Conservation (phyloP, 2,797 vertebrate genomes). For the Phoeniculus purpureus region DNA sequence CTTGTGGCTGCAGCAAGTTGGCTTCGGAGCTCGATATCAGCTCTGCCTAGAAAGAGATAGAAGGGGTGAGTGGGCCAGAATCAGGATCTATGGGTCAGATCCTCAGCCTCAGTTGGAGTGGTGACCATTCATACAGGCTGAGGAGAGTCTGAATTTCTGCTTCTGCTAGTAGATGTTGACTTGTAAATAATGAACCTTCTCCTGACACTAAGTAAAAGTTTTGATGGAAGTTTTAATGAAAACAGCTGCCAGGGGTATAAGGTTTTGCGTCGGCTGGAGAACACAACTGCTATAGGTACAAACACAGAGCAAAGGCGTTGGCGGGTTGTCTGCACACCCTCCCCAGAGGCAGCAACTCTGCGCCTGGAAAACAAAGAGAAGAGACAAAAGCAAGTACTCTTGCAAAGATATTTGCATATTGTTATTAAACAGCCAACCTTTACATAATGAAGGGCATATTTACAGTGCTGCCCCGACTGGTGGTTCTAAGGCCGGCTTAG, state of each 20-base stretch:
- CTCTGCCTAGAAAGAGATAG: background rate
- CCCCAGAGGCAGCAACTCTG: background rate
- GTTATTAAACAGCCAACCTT: slow-evolving; percentile 60
- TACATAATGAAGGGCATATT: slow-evolving; percentile 71
- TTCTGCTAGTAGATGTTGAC: background rate
- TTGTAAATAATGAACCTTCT: slow-evolving; percentile 15
- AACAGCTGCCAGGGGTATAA: slow-evolving; percentile 11
- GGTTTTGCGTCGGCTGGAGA: slow-evolving; percentile 7
- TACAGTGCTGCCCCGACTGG: slow-evolving; percentile 66
- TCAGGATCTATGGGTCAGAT: background rate
- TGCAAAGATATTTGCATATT: slow-evolving; percentile 69
- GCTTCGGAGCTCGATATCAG: background rate
- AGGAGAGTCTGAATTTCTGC: background rate
- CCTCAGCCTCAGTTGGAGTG: background rate
- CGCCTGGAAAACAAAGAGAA: slow-evolving; percentile 9
- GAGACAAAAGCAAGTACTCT: slow-evolving; percentile 39
- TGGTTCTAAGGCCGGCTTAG: slow-evolving; percentile 56
- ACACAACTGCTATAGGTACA: background rate
- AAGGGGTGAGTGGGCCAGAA: background rate
- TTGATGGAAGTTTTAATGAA: slow-evolving; percentile 32
- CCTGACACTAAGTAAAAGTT: background rate
- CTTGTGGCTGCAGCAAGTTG: background rate
- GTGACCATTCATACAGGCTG: background rate
- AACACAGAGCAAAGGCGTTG: background rate
- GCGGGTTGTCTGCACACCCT: background rate